phyloP scores from a whole-genome alignment of 1,140 invertebrate genomes.

The Drosophila truncata region DNA sequence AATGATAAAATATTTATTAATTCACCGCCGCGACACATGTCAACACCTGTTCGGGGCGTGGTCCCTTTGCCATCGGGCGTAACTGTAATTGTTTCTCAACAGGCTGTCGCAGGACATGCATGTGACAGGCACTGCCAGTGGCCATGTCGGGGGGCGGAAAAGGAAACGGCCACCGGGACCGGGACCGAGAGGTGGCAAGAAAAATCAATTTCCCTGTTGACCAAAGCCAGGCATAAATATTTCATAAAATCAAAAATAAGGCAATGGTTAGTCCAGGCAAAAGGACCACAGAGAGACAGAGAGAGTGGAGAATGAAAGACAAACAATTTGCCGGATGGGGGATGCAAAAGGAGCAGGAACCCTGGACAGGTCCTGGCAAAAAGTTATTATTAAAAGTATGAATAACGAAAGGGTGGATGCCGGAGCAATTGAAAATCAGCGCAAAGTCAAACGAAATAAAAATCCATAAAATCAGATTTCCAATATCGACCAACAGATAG shows the following conservation, averaged over 20 bases:
- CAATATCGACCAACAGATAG: conserved; percentile 77
- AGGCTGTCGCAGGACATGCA: conserved; percentile 37
- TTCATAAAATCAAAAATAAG: conserved; percentile 63
- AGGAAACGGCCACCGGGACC: not conserved
- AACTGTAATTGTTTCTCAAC: conserved; percentile 50
- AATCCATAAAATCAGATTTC: conserved; percentile 82
- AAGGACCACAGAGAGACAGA: conserved; percentile 12
- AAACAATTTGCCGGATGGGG: conserved; percentile 54
- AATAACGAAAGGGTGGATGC: conserved; percentile 14
- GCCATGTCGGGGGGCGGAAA: conserved; percentile 4
- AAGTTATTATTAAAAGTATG: conserved; percentile 70
- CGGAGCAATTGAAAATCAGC: conserved; percentile 72
- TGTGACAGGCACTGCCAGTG: conserved; percentile 21
- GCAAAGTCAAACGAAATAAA: conserved; percentile 81
- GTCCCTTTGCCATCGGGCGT: conserved; percentile 22
- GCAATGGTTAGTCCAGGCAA: conserved; percentile 2
- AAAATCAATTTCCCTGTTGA: conserved; percentile 82
- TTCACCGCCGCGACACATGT: conserved; percentile 41
- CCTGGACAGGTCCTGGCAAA: conserved; percentile 20
- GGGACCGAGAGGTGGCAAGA: conserved; percentile 14
- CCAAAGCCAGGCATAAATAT: conserved; percentile 72
- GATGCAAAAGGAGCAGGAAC: conserved; percentile 7
- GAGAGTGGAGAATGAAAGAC: conserved; percentile 50
- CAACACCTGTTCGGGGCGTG: conserved; percentile 43
- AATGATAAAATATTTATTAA: conserved; percentile 56